phyloP scores from a whole-genome alignment of 92 coral and sea anemone genomes.

The Paramuricea clavata region DNA sequence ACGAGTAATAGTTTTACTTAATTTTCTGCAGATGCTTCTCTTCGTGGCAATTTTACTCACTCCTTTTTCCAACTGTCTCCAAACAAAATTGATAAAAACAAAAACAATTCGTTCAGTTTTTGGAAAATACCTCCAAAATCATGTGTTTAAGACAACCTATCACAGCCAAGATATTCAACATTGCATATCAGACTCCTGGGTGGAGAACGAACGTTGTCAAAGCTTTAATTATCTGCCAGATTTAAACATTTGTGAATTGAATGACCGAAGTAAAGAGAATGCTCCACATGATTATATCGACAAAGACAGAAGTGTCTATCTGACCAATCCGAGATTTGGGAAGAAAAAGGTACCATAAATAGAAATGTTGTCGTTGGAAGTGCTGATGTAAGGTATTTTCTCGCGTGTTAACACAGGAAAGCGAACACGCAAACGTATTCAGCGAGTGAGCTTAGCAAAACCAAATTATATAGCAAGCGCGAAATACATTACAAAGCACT shows the following conservation, averaged over 20 bases:
- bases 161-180: not conserved
- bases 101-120: not conserved
- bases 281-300: slow-evolving; percentile 12
- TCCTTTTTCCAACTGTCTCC: too few species aligned
- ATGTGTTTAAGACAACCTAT: not conserved
- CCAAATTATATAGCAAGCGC: too few species aligned
- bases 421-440: too few species aligned
- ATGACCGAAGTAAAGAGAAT: slow-evolving; percentile 25
- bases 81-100: not conserved
- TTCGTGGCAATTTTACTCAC: too few species aligned
- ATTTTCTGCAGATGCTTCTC: too few species aligned
- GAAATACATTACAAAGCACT: too few species aligned
- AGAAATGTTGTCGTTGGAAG: too few species aligned
- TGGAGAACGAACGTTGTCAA: slow-evolving; percentile 17
- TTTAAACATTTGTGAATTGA: slow-evolving; percentile 30
- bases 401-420: too few species aligned
- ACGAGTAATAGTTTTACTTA: too few species aligned
- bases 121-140: not conserved
- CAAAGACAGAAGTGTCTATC: not conserved
- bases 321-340: not conserved
- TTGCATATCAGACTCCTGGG: slow-evolving; percentile 6
- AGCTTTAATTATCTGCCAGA: slow-evolving; percentile 23
- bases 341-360: not conserved
- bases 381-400: too few species aligned
- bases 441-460: too few species aligned